Evolutionary conservation across 2,113 vertebrate species (phyloP).

Genomic region (Ophiodon elongatus): DNA sequence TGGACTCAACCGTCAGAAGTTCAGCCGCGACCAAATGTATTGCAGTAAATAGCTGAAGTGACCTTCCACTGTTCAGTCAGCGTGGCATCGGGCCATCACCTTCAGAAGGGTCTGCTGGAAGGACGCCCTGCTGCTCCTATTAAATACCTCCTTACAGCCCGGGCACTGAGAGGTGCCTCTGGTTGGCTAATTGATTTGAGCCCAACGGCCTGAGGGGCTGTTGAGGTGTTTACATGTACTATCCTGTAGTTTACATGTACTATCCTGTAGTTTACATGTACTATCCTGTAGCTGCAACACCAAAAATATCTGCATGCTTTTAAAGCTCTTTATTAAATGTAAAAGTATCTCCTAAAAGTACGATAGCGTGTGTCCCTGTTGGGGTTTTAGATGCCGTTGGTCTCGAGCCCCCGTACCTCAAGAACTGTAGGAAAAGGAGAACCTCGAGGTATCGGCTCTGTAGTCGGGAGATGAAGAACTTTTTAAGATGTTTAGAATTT

Average conservation of each 20-base stretch:
- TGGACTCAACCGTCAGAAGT: background rate
- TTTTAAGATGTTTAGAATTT: background rate
- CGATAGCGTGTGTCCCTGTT: too few relatives aligned
- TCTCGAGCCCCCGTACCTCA: too few relatives aligned
- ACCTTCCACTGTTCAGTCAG: constrained; percentile 12
- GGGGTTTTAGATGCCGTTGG: too few relatives aligned
- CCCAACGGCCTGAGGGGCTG: background rate
- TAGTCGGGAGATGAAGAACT: background rate
- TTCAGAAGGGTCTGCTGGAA: constrained; percentile 32
- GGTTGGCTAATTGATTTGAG: constrained; percentile 31
- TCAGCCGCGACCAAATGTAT: constrained; percentile 5
- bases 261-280: too few relatives aligned
- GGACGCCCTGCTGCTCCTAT: background rate
- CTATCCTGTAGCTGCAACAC: background rate
- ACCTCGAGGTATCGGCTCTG: background rate
- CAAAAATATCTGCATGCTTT: background rate
- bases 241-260: too few relatives aligned
- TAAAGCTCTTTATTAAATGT: background rate
- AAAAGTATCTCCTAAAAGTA: too few relatives aligned
- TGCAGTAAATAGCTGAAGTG: background rate
- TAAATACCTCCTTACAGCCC: constrained; percentile 16
- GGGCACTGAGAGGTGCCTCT: too few relatives aligned
- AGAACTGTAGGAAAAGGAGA: too few relatives aligned
- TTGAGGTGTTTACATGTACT: constrained; percentile 13
- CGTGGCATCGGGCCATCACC: constrained; percentile 38